Base-by-base conservation (phyloP, 1,140 invertebrate species). In the Octopus sinensis region DNA sequence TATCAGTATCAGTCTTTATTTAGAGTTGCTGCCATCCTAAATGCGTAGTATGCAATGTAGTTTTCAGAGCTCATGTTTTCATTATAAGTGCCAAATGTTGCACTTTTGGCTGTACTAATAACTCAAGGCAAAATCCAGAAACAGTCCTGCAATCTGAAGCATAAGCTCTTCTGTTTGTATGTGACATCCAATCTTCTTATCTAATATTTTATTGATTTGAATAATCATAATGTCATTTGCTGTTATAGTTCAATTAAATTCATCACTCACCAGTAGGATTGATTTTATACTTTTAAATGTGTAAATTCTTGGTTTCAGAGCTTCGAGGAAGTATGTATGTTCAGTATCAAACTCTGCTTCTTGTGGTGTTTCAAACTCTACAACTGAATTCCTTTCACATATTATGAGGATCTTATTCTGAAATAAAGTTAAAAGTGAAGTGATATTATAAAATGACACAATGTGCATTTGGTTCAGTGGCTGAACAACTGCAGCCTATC, bases 221-320 rank as follows among this genome's bases (percentile, higher is more conserved):
- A 68, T 68, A 68, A 68, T 13, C 62, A 68, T 68, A 68, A 68
- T 68, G 12, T n/a, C n/a, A n/a, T 68, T 68, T 68, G 62, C 62
- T 68, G 12, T 68, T 68, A 68, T 68, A 13, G 73, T 51, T 17
- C 54, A 43, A 51, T 12, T 13, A 76, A 76, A 76, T 13, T 76
- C 9, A 17, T 43, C 30, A 86, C 86, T 87, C 84, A 91, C 90
- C 85, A 88, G 83, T 7, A 90, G 82, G 51, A 81, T 81, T 43
- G 90, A 91, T 83, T 91, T 91, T 82, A 90, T 86, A 83, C 90
- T 91, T 76, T 86, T 87, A 80, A 91, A 91, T 53, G 82, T 81
- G 83, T 86, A 89, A 6, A 78, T 82, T 56, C 84, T 86, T n/a
- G 85, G 87, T 23, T 86, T 81, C n/a, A 91, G 85, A 4, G 85